These are phyloP conservation scores for Pollenia griseotomentosa DNA, from an alignment of 2,888 invertebrate species.

Conservation along the genomic window DNA sequence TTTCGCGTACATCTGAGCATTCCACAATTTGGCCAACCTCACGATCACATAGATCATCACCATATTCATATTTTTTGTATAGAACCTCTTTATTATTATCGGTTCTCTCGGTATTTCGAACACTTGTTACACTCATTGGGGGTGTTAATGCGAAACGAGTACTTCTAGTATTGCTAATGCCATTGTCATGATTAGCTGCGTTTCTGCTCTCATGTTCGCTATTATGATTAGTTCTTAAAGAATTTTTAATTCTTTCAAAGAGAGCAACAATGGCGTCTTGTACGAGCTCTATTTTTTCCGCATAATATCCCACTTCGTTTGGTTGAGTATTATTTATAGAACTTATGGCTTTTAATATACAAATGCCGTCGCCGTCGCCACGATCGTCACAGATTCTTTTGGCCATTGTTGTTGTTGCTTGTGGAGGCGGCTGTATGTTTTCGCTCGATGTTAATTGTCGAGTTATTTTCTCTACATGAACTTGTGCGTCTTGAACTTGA, in stretches of 20 bases:
- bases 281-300: slow-evolving; percentile 58
- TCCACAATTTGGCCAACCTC: slow-evolving; percentile 67
- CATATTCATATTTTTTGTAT: slow-evolving; percentile 50
- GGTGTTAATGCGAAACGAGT: slow-evolving; percentile 61
- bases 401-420: slow-evolving; percentile 67
- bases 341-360: slow-evolving; percentile 60
- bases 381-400: slow-evolving; percentile 33
- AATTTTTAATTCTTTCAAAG: slow-evolving; percentile 66
- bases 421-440: slow-evolving; percentile 55
- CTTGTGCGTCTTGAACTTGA: slow-evolving; percentile 70
- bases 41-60: slow-evolving; percentile 68
- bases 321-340: slow-evolving; percentile 63
- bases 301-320: slow-evolving; percentile 51
- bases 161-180: background rate
- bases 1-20: slow-evolving; percentile 81
- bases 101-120: slow-evolving; percentile 62
- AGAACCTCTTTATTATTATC: slow-evolving; percentile 27
- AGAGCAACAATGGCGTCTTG: slow-evolving; percentile 57
- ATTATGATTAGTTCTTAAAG: slow-evolving; percentile 54
- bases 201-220: slow-evolving; percentile 32
- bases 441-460: slow-evolving; percentile 65
- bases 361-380: background rate
- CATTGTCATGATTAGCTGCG: slow-evolving; percentile 40
- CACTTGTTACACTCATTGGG: slow-evolving; percentile 73
- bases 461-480: slow-evolving; percentile 41